Evolutionary conservation across 1,140 invertebrate genomes (phyloP), one percentile per base, ranked within the genome.

Genomic region (Diachasma alloeum): DNA sequence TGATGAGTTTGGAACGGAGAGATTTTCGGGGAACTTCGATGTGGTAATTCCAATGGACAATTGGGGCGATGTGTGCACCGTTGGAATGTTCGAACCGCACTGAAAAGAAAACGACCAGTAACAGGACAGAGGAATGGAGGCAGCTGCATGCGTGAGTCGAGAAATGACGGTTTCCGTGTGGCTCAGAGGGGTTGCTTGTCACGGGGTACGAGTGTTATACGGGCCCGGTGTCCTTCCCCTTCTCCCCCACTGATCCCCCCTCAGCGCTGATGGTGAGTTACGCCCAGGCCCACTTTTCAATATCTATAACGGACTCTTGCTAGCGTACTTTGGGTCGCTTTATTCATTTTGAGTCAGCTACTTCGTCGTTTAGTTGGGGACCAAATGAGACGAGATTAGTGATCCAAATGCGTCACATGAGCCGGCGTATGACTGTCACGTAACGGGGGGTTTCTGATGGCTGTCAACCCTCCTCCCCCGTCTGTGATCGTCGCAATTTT

Each of bases 171-270:
- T 75, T 69, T 77, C 68, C 70, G 66, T 78, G 19, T 69, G 22
- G 31, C 69, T 39, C 69, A 42, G 69, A 66, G 59, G 73, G 77
- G 70, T 75, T 74, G 79, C 73, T 81, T 79, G 80, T 80, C 70
- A 72, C 68, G 46, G 80, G 79, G 79, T 82, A 81, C 82, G 72
- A 71, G 44, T 15, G 80, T 82, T 81, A 83, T 83, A 81, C 74
- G 81, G 83, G 81, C 81, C 82, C 79, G 81, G 78, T 85, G 84
- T 83, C 72, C 68, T 72, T 67, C 48, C 37, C 37, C 39, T 37
- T 67, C 36, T 22, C 69, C 11, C 42, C 13, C 6, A 24, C 2
- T 31, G n/a, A n/a, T 31, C 22, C 19, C 48, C 44, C 56, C 31
- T 31, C 68, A 48, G n/a, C 66, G 68, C 79, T 74, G n/a, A 48